A percentile compares a stretch with the other conserved stretches of the same genome.
These are phyloP conservation scores for Pammene fasciana DNA, from an alignment of 2,888 invertebrate genomes.

Conservation along the genomic window DNA sequence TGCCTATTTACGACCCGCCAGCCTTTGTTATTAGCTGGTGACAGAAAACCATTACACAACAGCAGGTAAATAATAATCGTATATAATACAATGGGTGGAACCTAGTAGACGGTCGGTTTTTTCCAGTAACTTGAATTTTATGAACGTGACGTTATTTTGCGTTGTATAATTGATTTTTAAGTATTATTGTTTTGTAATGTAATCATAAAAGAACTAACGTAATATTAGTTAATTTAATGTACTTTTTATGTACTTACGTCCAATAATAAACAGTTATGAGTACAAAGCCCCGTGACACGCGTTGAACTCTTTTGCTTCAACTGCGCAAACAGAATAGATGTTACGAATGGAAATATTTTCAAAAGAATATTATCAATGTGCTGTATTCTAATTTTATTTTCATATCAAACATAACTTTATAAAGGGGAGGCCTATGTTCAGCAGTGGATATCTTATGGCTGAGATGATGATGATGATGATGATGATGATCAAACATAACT, in stretches of 20 bases:
- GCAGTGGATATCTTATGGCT: too few species aligned
- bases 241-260: too few species aligned
- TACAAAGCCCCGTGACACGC: too few species aligned
- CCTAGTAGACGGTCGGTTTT: not conserved
- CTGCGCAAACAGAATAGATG: too few species aligned
- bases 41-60: slow-evolving; percentile 23
- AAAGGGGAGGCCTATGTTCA: too few species aligned
- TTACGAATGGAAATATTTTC: too few species aligned
- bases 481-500: too few species aligned
- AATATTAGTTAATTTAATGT: too few species aligned
- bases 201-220: not conserved
- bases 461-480: too few species aligned
- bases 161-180: not conserved
- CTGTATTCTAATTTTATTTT: not conserved
- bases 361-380: not conserved
- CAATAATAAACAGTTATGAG: too few species aligned
- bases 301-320: slow-evolving; percentile 13
- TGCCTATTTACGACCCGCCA: slow-evolving; percentile 23
- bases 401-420: too few species aligned
- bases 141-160: not conserved
- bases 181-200: not conserved
- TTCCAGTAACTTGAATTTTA: not conserved
- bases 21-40: slow-evolving; percentile 33
- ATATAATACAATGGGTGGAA: not conserved
- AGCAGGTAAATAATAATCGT: not conserved